Conservation (phyloP, 1,140 invertebrate species). For the Achroia grisella region DNA sequence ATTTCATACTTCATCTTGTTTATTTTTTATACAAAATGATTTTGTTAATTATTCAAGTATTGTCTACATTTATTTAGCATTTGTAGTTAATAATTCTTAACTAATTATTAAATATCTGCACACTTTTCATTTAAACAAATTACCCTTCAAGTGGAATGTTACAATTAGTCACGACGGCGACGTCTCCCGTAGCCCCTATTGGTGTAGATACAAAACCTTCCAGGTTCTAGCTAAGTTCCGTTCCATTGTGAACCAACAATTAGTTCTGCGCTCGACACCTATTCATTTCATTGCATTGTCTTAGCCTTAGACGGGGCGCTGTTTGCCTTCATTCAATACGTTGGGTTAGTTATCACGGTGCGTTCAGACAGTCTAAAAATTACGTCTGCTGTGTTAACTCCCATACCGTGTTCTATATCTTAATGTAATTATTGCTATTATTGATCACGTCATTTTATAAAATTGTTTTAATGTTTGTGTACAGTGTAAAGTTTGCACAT, state of each 20-base stretch:
- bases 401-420: no score
- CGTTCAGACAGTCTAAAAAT: neutral
- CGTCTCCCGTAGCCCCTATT: neutral
- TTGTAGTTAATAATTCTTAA: no score
- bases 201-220: conserved; percentile 20
- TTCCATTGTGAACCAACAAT: conserved; percentile 52
- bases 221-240: conserved; percentile 26
- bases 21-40: no score
- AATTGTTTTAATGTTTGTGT: no score
- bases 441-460: no score
- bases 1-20: no score
- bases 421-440: neutral
- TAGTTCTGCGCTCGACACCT: conserved; percentile 57
- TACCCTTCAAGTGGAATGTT: neutral
- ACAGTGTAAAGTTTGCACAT: no score
- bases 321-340: conserved; percentile 34
- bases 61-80: no score
- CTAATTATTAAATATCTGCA: no score
- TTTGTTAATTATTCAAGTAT: no score
- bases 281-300: conserved; percentile 59
- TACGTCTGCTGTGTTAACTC: no score
- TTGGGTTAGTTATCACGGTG: neutral
- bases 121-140: no score
- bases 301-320: conserved; percentile 22
- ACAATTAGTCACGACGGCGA: conserved; percentile 3